A percentile compares a stretch with the other conserved stretches of the same genome.
Evolutionary conservation across 2,113 vertebrate genomes (phyloP).

Genomic region (Nerophis lumbriciformis): DNA sequence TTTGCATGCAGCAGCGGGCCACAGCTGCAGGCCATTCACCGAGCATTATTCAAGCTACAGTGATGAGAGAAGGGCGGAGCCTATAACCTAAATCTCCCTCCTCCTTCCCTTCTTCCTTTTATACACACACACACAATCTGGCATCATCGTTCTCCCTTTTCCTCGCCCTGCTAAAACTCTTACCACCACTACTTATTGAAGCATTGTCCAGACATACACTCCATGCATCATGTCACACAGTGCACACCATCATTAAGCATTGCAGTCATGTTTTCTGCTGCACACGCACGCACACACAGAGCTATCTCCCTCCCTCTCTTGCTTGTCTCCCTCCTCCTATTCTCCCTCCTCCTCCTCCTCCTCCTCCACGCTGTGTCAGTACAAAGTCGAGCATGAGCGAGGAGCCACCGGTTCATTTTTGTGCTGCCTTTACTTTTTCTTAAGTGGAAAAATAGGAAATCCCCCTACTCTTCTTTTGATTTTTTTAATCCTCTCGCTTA

Average conservation of each 20-base stretch:
- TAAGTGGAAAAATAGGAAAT: constrained; percentile 14
- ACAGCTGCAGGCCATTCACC: constrained; percentile 44
- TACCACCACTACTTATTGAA: constrained; percentile 3
- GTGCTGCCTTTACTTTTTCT: constrained; percentile 35
- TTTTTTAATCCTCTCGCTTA: background rate
- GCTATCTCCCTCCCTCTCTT: constrained; percentile 14
- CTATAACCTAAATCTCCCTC: constrained; percentile 23
- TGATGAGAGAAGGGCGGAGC: constrained; percentile 70
- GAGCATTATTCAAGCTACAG: constrained; percentile 60
- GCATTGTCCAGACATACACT: constrained; percentile 9
- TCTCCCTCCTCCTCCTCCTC: constrained; percentile 12
- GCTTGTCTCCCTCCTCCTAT: constrained; percentile 36
- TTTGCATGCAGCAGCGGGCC: constrained; percentile 19
- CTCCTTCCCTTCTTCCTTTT: constrained; percentile 25
- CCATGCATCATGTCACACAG: constrained; percentile 23
- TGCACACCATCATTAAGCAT: constrained; percentile 9
- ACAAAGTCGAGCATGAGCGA: constrained; percentile 55
- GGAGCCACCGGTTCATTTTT: constrained; percentile 53
- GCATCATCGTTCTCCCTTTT: constrained; percentile 24
- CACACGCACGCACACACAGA: constrained; percentile 13
- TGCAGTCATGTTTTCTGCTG: constrained; percentile 21
- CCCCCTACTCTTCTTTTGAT: background rate
- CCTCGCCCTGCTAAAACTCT: constrained; percentile 21
- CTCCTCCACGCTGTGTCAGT: constrained; percentile 32
- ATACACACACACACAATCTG: constrained; percentile 30